Evolutionary conservation across 2,113 vertebrate genomes (phyloP).

Genomic region (Copsychus sechellarum): DNA sequence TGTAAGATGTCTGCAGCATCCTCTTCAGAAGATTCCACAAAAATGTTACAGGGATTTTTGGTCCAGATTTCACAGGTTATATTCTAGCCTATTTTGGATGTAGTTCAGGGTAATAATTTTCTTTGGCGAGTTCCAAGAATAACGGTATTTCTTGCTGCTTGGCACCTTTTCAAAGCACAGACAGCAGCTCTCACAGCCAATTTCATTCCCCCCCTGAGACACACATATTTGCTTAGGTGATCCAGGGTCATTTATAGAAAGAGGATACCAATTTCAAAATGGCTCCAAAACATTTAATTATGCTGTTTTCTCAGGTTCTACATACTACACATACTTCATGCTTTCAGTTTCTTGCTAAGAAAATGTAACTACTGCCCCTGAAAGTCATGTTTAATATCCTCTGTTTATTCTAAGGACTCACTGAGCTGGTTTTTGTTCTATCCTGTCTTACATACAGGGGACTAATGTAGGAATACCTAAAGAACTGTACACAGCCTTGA

Average conservation of each 20-base stretch:
- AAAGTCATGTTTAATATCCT: neutral
- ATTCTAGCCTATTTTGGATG: neutral
- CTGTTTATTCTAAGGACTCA: neutral
- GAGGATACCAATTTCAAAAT: neutral
- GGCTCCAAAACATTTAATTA: neutral
- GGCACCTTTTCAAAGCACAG: conserved; percentile 28
- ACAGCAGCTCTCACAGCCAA: neutral
- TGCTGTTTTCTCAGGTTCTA: neutral
- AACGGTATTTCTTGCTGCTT: conserved; percentile 3
- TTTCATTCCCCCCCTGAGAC: neutral
- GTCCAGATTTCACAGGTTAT: conserved; percentile 2
- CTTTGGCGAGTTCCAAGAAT: conserved; percentile 5
- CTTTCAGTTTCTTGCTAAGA: neutral
- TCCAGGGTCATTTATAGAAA: neutral
- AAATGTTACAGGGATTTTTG: neutral
- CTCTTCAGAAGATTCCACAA: conserved; percentile 1
- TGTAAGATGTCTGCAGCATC: neutral
- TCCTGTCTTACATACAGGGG: neutral
- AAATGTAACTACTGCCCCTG: neutral
- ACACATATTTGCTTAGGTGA: neutral
- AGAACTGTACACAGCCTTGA: neutral
- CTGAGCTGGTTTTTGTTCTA: neutral
- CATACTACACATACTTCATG: neutral
- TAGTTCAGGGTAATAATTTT: neutral
- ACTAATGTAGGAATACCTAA: neutral